Evolutionary conservation across 2,888 invertebrate species (phyloP).

Genomic region (Thera obeliscata): DNA sequence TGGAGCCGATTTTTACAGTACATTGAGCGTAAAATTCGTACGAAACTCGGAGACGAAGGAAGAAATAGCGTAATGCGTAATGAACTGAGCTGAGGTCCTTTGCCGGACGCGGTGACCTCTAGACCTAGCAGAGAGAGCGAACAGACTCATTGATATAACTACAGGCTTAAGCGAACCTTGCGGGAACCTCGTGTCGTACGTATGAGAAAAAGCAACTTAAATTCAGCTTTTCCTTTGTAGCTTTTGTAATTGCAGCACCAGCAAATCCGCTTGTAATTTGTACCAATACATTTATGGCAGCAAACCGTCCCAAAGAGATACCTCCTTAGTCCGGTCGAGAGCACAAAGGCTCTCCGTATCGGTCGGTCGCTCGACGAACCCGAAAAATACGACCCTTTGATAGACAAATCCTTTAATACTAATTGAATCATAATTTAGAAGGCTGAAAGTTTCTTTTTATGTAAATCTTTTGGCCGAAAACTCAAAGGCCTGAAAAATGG

Average conservation of each 20-base stretch:
- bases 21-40: constrained; percentile 60
- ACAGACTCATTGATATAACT: constrained; percentile 43
- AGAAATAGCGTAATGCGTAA: constrained; percentile 61
- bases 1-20: constrained; percentile 59
- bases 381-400: constrained; percentile 81
- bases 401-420: constrained; percentile 82
- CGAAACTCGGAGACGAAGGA: constrained; percentile 48
- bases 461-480: constrained; percentile 75
- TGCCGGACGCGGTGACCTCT: constrained; percentile 47
- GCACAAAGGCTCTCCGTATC: constrained; percentile 77
- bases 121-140: constrained; percentile 46
- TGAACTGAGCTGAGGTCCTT: constrained; percentile 60
- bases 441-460: constrained; percentile 82
- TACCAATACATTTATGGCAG: constrained; percentile 64
- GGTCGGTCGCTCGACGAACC: constrained; percentile 62
- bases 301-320: constrained; percentile 70
- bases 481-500: constrained; percentile 73
- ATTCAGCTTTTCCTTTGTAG: constrained; percentile 43
- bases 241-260: constrained; percentile 43
- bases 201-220: constrained; percentile 45
- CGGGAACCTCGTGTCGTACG: constrained; percentile 35
- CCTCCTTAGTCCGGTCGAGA: constrained; percentile 77
- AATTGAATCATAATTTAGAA: constrained; percentile 83
- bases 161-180: constrained; percentile 44
- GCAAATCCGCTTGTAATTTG: constrained; percentile 67